Base-by-base conservation (phyloP, 2,113 vertebrate genomes). In the Oplegnathus fasciatus region DNA sequence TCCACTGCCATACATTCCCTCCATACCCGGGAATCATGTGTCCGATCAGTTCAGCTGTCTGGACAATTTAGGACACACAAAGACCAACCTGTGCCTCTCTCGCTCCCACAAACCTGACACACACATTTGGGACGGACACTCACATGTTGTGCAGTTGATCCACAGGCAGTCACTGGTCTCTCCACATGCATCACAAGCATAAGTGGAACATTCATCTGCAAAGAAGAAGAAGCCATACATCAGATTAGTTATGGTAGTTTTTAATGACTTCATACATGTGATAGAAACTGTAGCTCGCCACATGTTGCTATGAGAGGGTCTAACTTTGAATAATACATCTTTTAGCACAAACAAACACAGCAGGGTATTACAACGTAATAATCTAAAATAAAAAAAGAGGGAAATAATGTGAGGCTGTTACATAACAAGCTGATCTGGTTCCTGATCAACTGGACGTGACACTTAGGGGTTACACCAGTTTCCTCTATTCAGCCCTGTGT, bases 101-200 rank as follows among this genome's bases (percentile, higher is more conserved):
- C 15, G 0, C 28, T 64, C 20, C n/a, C 28, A 89, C 75, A 85
- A 37, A 79, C 77, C 50, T 70, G 70, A 4, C 71, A 80, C 75
- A 80, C 75, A 84, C 67, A 82, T 75, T 69, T 40, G 71, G 17
- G 67, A 74, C 37, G 75, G 52, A 76, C 85, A 95, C 96, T 95
- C 83, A 96, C 96, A 42, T 85, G 52, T 14, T 66, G 71, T 11
- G 86, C 96, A 96, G 9, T 80, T 85, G 48, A 58, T 0, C 95
- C 95, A 96, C 1, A 1, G 1, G 70, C 96, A 96, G 0, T 1
- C 57, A 37, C 0, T 2, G 0, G 0, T 1, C 9, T 14, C 1
- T 42, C 0, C 34, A 83, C 95, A 96, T 0, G 0, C 0, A 0
- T 61, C 72, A 84, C 96, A 96, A 4, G 13, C 0, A 5, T 18